Evolutionary conservation across 2,888 invertebrate species (phyloP), one percentile per base, ranked within the genome.

Genomic region (Thereva nobilitata): DNA sequence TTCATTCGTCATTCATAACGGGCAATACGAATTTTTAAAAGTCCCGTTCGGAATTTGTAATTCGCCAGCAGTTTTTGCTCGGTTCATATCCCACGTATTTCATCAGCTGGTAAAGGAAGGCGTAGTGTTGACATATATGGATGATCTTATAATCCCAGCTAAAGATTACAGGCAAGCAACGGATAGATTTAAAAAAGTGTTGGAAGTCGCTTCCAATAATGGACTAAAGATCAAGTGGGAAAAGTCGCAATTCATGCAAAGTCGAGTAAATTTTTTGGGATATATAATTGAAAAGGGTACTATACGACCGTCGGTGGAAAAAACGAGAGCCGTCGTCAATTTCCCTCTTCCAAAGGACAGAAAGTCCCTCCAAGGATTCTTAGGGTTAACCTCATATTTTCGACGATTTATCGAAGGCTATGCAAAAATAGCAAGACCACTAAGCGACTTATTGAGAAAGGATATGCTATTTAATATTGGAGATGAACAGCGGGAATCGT

Each of bases 41-140:
- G 73, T 73, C 54, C 79, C 79, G 0, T 81, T 80, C 72, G 79
- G 79, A 5, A 54, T 79, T 5, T 76, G 75, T 47, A 77, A 76
- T 35, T 73, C 72, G 4, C 79, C 79, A 9, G 70, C 74, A 8
- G 72, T 75, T 37, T 78, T 79, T 56, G 76, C 72, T 23, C 55
- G 77, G 35, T 35, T 49, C 8, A 12, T 67, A 5, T 45, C 49
- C 5, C 23, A 7, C 3, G 45, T 52, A 6, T 67, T 61, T 53
- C 45, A 55, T 38, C 47, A 67, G 41, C 10, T 63, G 8, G 54
- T 67, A 34, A 47, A 55, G 4, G 53, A 66, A 50, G 66, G 45
- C 37, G n/a, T 44, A 2, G 12, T 64, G 23, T 35, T 49, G 9
- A 50, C 57, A 2, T 67, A 56, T 23, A 45, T 67, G 47, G 67